Conservation (phyloP, 2,797 vertebrate species). For the Phrynocephalus forsythii region DNA sequence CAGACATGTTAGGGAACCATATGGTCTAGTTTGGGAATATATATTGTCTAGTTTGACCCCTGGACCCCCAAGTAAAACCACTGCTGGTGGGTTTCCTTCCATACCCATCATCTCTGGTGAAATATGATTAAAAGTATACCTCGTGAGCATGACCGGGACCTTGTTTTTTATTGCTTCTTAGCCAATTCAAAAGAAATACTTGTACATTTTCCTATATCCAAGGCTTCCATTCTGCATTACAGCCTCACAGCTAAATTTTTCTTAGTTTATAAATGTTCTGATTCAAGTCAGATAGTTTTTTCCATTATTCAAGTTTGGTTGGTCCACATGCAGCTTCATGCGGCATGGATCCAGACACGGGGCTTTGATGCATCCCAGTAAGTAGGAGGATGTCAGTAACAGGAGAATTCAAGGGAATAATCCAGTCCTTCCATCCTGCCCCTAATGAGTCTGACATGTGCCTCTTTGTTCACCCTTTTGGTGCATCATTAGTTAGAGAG, state of each 20-base stretch:
- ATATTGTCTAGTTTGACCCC: neutral
- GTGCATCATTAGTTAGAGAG: neutral
- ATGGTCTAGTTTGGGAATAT: neutral
- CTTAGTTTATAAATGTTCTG: neutral
- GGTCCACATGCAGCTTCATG: neutral
- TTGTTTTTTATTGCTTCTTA: neutral
- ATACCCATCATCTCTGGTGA: neutral
- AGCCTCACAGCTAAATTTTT: neutral
- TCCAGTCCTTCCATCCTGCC: too few species aligned
- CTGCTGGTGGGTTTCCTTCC: neutral
- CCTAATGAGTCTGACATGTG: neutral
- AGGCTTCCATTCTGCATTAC: neutral
- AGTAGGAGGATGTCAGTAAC: neutral
- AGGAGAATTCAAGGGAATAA: neutral
- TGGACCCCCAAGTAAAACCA: neutral
- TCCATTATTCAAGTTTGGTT: neutral
- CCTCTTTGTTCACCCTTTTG: neutral
- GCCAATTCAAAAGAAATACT: neutral
- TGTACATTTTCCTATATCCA: neutral
- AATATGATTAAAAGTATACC: neutral
- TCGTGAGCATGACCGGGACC: too few species aligned
- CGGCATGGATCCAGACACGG: neutral
- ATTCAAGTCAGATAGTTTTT: neutral
- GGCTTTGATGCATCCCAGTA: neutral
- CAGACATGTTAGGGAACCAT: neutral